Conservation (phyloP, 2,113 vertebrate species). For the Ptychochromis oligacanthus region DNA sequence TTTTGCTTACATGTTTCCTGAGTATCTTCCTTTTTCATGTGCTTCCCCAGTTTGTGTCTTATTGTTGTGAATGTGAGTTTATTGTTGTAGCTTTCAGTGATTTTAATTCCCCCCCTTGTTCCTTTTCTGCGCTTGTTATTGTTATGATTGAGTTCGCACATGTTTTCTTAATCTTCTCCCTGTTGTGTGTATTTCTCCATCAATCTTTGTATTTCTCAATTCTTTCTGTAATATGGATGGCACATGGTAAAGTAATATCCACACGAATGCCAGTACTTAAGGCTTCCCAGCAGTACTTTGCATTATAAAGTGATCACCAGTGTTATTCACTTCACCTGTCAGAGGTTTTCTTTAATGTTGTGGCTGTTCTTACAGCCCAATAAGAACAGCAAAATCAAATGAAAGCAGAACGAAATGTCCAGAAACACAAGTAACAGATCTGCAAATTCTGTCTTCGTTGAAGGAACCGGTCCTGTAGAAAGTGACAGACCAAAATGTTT, state of each 20-base stretch:
- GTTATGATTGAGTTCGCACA: background rate
- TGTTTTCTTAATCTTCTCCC: background rate
- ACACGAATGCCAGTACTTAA: background rate
- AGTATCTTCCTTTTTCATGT: background rate
- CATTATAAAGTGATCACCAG: background rate
- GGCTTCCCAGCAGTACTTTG: background rate
- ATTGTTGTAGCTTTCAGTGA: background rate
- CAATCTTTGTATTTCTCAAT: background rate
- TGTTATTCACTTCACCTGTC: background rate
- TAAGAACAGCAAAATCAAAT: background rate
- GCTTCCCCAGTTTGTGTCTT: background rate
- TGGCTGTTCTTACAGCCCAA: accelerated
- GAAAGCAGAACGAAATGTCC: background rate
- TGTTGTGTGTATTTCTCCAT: background rate
- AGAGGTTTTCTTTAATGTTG: background rate
- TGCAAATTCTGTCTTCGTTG: background rate
- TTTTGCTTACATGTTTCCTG: background rate
- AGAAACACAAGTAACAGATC: background rate
- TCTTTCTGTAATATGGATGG: background rate
- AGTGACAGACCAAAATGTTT: too few species aligned
- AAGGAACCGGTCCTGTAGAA: too few species aligned
- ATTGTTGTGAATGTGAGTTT: background rate
- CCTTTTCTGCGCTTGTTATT: background rate
- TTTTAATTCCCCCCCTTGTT: slow-evolving; percentile 4
- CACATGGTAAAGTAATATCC: background rate